These are phyloP conservation scores for Sinocyclocheilus anshuiensis DNA, from an alignment of 2,113 vertebrate genomes.

Conservation along the genomic window DNA sequence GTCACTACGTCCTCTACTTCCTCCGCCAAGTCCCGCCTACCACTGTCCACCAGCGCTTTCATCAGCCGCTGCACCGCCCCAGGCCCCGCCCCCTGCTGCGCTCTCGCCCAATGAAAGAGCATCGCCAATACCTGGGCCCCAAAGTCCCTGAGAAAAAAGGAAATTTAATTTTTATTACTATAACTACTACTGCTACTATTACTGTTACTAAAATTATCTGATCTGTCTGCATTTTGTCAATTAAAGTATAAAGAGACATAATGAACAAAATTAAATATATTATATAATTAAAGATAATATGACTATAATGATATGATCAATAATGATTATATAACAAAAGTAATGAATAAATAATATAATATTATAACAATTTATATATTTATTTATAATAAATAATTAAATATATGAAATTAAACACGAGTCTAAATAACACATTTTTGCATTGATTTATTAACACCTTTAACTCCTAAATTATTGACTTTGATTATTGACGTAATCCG, in stretches of 20 bases:
- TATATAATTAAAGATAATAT: neutral
- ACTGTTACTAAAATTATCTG: neutral
- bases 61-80: conserved; percentile 79
- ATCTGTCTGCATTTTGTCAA: neutral
- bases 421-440: neutral
- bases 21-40: conserved; percentile 86
- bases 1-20: conserved; percentile 84
- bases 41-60: conserved; percentile 81
- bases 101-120: conserved; percentile 90
- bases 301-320: too few relatives aligned
- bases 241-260: neutral
- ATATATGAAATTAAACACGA: neutral
- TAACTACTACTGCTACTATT: neutral
- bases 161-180: neutral
- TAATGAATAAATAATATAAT: too few relatives aligned
- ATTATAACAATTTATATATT: neutral
- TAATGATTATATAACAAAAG: neutral
- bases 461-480: neutral
- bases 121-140: conserved; percentile 84
- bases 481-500: neutral
- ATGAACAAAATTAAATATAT: neutral
- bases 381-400: neutral
- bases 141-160: conserved; percentile 77
- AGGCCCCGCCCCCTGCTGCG: conserved; percentile 74
- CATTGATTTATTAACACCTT: neutral